Evolutionary conservation across 2,888 invertebrate species (phyloP), one percentile per base, ranked within the genome.

Genomic region (Acleris holmiana): DNA sequence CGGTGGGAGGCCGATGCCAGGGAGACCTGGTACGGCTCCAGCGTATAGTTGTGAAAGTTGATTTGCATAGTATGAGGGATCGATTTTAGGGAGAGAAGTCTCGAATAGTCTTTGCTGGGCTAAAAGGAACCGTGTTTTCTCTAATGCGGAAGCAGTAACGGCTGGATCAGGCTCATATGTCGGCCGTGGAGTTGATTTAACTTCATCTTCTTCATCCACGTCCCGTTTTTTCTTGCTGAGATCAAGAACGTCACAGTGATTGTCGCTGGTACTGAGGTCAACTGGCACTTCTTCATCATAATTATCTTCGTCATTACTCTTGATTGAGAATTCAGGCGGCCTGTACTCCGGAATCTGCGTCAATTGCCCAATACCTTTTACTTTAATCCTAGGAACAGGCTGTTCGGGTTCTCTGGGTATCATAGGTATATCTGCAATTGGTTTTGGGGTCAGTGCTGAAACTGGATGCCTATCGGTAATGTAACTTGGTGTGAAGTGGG

Each of bases 211-310:
- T 35, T 60, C 78, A 60, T 91, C 89, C 1, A 74, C 74, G 63
- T 85, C 88, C 57, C 83, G 86, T 82, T 94, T 94, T 85, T 97
- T 97, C 79, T 96, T 96, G 80, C 97, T 97, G 69, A 98, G 93
- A 88, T 98, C 97, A 51, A 97, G 91, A 4, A 96, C 97, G 82
- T 96, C 96, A 69, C 91, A 91, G 69, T 87, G 89, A 57, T 88
- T 89, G 59, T 91, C 93, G 71, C 82, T 88, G 86, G 95, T 96
- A 68, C 95, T 95, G 25, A 96, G 91, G 84, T 97, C 96, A 61
- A 97, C 93, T 0, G 96, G 95, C 23, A 94, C 83, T 65, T 91
- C 93, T 66, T 93, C 93, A 61, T 93, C 91, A 62, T 90, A 90
- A 5, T 76, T 79, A 19, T 93, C 89, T 13, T 83, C 72, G 19